A percentile compares a stretch with the other conserved stretches of the same genome.
Evolutionary conservation across 2,797 vertebrate species (phyloP).

Genomic region (Threskiornis aethiopicus): DNA sequence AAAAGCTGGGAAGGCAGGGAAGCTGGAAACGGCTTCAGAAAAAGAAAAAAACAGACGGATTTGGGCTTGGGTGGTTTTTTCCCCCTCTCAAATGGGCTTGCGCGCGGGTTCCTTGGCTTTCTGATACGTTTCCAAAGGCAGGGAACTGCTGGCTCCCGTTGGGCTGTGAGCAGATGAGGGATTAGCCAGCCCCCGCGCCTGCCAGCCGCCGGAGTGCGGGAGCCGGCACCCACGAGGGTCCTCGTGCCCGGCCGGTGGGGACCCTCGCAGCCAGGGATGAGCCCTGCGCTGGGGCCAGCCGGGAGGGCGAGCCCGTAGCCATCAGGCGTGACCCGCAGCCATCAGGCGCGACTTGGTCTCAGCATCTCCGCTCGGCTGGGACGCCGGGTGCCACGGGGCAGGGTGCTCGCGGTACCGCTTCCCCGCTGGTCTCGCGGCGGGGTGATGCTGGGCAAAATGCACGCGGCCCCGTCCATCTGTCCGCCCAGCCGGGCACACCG

Average conservation of each 20-base stretch:
- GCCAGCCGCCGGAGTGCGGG: accelerated
- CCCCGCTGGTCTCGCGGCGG: not conserved
- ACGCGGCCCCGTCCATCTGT: accelerated
- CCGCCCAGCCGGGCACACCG: accelerated
- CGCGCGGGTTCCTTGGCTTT: not conserved
- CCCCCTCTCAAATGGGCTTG: not conserved
- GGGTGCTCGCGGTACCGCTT: accelerated
- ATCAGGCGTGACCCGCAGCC: not conserved
- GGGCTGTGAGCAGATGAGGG: not conserved
- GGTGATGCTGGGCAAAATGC: not conserved
- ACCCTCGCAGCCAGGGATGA: not conserved
- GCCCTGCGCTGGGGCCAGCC: accelerated
- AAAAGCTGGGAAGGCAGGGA: not conserved
- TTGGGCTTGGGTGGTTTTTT: not conserved
- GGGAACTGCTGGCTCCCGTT: not conserved
- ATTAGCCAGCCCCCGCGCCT: not conserved
- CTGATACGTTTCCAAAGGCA: not conserved
- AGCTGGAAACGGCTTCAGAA: slow-evolving; percentile 1
- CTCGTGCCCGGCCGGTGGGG: accelerated
- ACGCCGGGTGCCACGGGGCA: accelerated
- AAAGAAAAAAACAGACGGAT: not conserved
- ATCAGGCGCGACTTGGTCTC: not conserved
- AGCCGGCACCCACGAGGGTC: not conserved
- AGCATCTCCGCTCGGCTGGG: not conserved
- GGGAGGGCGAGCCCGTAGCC: not conserved